Evolutionary conservation across 2,113 vertebrate species (phyloP), one percentile per base, ranked within the genome.

Genomic region (Myocastor coypus): DNA sequence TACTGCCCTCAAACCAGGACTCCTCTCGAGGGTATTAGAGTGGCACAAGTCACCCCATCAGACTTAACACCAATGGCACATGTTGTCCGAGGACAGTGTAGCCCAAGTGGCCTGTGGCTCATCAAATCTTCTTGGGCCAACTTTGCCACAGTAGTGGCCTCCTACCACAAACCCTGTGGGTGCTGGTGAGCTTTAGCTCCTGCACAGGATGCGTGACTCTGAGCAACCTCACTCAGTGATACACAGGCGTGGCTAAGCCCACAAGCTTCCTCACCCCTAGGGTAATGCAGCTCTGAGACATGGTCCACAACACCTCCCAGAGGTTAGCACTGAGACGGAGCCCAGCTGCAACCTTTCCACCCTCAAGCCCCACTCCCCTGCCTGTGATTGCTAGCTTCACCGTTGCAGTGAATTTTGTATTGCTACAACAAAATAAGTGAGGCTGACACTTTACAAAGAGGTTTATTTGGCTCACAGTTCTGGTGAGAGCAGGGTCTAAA

Each of bases 41-140:
- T 26, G 46, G 40, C 30, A 50, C 22, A 37, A 85, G 57, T 46
- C 32, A 20, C 16, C 40, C 55, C 46, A 64, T 16, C 13, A 30
- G 10, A 59, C 19, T 3, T 52, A 40, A 4, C 66, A 7, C 8
- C 50, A 59, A 40, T 17, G 4, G 26, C 40, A 17, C 10, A 2
- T 3, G 19, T 5, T 50, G n/a, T 0, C 7, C 13, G 8, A 52
- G 28, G 28, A 37, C 0, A 32, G 5, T 2, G 30, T 26, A 5
- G 5, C 40, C n/a, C 55, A 69, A 57, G 22, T 28, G 34, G 42
- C 26, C 52, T 30, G 22, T 17, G 5, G 14, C 68, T 55, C 13
- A 10, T 59, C 30, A 11, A 5, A 22, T 59, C 42, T 66, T 75
- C 57, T 13, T n/a, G 77, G 32, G 7, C 3, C 22, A 46, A 7